phyloP scores from a whole-genome alignment of 1,140 invertebrate species.

The Drosophila sturtevanti region DNA sequence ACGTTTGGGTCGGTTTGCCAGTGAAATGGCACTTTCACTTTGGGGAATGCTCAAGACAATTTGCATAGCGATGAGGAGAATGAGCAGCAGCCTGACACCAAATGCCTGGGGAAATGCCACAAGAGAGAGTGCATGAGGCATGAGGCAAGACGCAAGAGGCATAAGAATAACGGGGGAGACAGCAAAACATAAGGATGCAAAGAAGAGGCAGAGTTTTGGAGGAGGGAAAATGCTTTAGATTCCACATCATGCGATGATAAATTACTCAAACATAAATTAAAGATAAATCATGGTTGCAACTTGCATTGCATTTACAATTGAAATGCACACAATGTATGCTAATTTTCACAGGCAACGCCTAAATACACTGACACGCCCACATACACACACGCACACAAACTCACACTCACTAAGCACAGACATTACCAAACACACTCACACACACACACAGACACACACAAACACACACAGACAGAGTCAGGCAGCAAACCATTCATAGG shows the following conservation, averaged over 20 bases:
- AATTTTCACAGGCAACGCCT: constrained; percentile 25
- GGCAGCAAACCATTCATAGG: background rate
- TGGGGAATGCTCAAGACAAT: constrained; percentile 65
- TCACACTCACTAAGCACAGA: background rate
- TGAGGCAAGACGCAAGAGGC: background rate
- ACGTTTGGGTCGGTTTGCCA: constrained; percentile 6
- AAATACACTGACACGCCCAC: background rate
- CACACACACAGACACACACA: background rate
- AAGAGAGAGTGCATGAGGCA: background rate
- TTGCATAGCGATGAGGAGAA: constrained; percentile 55
- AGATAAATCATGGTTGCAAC: constrained; percentile 64
- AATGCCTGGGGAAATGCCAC: constrained; percentile 11
- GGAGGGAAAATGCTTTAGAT: constrained; percentile 20
- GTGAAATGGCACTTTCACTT: constrained; percentile 73
- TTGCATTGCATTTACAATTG: constrained; percentile 39
- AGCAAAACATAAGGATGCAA: background rate
- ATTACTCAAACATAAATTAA: constrained; percentile 74
- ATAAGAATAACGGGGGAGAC: too few species aligned
- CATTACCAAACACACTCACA: background rate
- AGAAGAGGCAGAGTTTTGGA: too few species aligned
- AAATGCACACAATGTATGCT: constrained; percentile 47
- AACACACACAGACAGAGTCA: background rate
- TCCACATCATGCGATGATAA: constrained; percentile 59
- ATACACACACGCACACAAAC: background rate
- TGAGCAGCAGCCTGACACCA: constrained; percentile 22